phyloP scores from a whole-genome alignment of 2,888 invertebrate species.

The Leucophenga montana region DNA sequence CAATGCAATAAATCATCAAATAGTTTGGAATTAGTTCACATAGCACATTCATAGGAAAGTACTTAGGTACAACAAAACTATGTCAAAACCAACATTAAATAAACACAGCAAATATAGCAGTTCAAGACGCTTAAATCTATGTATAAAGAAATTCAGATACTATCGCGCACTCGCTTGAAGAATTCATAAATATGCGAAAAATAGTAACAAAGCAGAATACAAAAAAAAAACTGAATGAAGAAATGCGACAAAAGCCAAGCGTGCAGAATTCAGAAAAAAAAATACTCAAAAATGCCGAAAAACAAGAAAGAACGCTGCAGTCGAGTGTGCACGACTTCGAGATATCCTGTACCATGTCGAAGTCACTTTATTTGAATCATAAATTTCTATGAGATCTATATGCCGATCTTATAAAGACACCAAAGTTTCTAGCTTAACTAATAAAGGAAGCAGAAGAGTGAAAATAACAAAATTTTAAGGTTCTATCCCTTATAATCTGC shows the following conservation, averaged over 20 bases:
- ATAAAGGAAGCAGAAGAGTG: too few species aligned
- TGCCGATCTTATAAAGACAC: too few species aligned
- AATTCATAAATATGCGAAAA: conserved; percentile 21
- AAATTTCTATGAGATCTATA: too few species aligned
- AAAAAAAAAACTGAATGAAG: conserved; percentile 1
- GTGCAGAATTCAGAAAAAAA: background rate
- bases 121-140: background rate
- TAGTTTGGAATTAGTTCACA: too few species aligned
- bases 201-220: background rate
- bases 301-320: conserved; percentile 2
- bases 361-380: too few species aligned
- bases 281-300: background rate
- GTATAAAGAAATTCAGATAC: background rate
- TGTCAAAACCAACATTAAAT: background rate
- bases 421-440: too few species aligned
- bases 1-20: too few species aligned
- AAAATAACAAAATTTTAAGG: too few species aligned
- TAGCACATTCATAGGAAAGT: background rate
- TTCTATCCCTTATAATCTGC: too few species aligned
- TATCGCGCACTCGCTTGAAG: background rate
- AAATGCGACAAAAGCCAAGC: background rate
- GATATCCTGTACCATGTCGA: too few species aligned
- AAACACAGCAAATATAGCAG: background rate
- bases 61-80: background rate
- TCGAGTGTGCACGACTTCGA: too few species aligned